Evolutionary conservation across 2,797 vertebrate genomes (phyloP).

Genomic region (Alectoris magna): DNA sequence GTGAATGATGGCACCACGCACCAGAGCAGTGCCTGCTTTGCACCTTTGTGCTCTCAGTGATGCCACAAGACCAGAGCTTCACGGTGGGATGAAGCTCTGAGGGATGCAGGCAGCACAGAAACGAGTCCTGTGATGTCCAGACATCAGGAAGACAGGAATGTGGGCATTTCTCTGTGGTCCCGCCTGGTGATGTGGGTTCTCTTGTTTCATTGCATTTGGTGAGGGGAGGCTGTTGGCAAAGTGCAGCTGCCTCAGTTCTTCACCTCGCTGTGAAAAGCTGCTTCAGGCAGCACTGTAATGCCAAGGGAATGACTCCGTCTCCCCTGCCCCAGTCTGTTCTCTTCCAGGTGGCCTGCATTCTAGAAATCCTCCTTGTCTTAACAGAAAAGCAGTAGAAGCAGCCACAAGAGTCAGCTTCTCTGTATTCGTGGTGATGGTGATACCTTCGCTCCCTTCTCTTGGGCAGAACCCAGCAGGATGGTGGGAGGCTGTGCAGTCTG

Average conservation of each 20-base stretch:
- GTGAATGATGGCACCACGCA: background rate
- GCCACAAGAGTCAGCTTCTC: background rate
- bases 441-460: background rate
- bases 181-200: background rate
- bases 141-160: background rate
- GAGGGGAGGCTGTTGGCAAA: background rate
- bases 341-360: background rate
- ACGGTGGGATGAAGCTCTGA: background rate
- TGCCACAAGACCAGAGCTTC: background rate
- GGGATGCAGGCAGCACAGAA: background rate
- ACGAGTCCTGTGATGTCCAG: background rate
- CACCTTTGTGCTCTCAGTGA: background rate
- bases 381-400: background rate
- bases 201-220: fast-evolving
- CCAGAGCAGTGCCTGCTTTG: background rate
- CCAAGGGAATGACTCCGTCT: background rate
- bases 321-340: background rate
- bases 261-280: background rate
- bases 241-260: background rate
- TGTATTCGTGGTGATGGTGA: background rate
- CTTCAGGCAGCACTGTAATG: background rate
- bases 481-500: background rate
- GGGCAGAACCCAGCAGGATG: fast-evolving
- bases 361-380: background rate
- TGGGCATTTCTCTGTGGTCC: background rate